Evolutionary conservation across 2,797 vertebrate genomes (phyloP), one percentile per base, ranked within the genome.

Genomic region (Scleropages formosus): DNA sequence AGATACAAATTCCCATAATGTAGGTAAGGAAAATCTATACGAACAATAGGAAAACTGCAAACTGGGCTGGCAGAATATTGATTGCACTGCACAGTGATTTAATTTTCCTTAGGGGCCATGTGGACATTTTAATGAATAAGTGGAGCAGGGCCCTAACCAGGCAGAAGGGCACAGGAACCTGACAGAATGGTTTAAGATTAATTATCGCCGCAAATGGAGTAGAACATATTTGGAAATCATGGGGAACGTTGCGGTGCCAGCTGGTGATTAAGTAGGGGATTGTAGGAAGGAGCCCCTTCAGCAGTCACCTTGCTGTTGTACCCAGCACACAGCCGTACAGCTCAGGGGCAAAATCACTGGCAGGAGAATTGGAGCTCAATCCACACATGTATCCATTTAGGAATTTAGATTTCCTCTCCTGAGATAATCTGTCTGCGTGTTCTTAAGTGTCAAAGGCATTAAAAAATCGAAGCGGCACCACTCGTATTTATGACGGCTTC

Each of bases 161-260:
- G 73, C 73, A 73, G 63, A 63, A 82, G 75, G 70, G 73, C 78
- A 77, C 69, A 66, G 64, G 60, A 66, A 78, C 73, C 73, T 75
- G 73, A 75, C 73, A 66, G 63, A 66, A 66, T 78, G 31, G n/a
- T 68, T 73, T 77, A 71, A n/a, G 9, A 72, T 79, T 65, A 83
- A 80, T 75, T 75, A 78, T 75, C 66, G 31, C 16, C 16, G 61
- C 16, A 78, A 78, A 79, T 80, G 65, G 61, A 77, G 65, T 61
- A 74, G 78, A 81, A 83, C 67, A 60, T 63, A 73, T 65, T 71
- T 74, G 67, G 80, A 77, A 70, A 82, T 75, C 78, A 73, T 71
- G 56, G 64, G 62, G 56, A 73, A 39, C 65, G 58, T 72, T 64
- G 22, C 68, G 46, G 64, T 51, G 63, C 64, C 49, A 59, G 77